These are phyloP conservation scores for Artemia sinica DNA, from an alignment of 2,888 invertebrate species.

Conservation along the genomic window DNA sequence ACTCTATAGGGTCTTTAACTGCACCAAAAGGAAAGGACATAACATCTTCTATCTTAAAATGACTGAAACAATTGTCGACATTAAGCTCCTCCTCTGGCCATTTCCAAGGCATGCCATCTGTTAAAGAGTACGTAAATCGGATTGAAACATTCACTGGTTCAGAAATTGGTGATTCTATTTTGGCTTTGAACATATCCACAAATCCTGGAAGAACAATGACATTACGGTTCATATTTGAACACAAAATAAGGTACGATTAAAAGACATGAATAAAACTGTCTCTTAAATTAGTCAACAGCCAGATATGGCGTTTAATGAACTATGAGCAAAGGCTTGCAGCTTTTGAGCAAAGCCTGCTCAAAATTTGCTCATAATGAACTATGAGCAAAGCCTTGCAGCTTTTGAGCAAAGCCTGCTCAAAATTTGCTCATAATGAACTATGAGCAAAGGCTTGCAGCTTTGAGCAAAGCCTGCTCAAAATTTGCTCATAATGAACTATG, in stretches of 20 bases:
- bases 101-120: constrained; percentile 36
- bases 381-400: too few relatives aligned
- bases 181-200: constrained; percentile 71
- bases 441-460: too few relatives aligned
- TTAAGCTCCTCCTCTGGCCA: constrained; percentile 46
- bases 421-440: too few relatives aligned
- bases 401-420: too few relatives aligned
- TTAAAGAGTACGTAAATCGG: constrained; percentile 52
- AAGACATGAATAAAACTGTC: too few relatives aligned
- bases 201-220: constrained; percentile 37
- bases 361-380: too few relatives aligned
- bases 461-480: too few relatives aligned
- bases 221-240: constrained; percentile 9
- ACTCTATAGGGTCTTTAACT: constrained; percentile 52
- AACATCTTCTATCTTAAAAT: constrained; percentile 39
- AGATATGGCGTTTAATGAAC: too few relatives aligned
- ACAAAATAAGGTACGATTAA: background rate
- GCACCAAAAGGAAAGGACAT: constrained; percentile 63
- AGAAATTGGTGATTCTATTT: constrained; percentile 44
- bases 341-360: too few relatives aligned
- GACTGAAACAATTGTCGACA: constrained; percentile 39
- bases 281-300: too few relatives aligned
- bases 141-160: constrained; percentile 49
- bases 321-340: too few relatives aligned
- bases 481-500: too few relatives aligned